Conservation (phyloP, 2,797 vertebrate genomes). For the Gymnothorax javanicus region DNA sequence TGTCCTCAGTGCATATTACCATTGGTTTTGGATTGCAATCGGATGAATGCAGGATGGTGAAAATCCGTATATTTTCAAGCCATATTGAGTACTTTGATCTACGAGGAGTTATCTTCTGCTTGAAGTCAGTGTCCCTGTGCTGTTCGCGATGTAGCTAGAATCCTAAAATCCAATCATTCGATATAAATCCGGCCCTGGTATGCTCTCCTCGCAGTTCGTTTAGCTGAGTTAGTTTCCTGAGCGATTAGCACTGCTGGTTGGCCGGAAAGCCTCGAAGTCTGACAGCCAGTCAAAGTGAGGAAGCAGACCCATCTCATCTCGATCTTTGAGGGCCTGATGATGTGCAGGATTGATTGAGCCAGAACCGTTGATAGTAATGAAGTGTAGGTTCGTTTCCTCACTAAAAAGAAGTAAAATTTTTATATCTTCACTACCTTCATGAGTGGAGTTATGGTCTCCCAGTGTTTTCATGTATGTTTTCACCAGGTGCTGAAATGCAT, state of each 20-base stretch:
- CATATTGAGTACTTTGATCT: not conserved
- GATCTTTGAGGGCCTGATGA: constrained; percentile 36
- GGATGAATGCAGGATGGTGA: not conserved
- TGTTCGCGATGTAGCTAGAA: not conserved
- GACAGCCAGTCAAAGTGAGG: constrained; percentile 26
- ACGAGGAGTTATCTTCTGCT: not conserved
- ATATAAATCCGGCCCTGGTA: too few relatives aligned
- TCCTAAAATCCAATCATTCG: too few relatives aligned
- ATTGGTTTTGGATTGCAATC: not conserved
- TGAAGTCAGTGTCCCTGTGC: not conserved
- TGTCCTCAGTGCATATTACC: not conserved
- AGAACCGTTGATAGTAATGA: constrained; percentile 10
- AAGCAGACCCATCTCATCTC: constrained; percentile 23
- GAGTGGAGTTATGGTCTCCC: too few relatives aligned
- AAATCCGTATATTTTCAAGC: not conserved
- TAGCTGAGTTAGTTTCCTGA: too few relatives aligned
- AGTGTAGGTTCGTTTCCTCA: not conserved
- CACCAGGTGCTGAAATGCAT: too few relatives aligned
- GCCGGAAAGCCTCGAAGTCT: too few relatives aligned
- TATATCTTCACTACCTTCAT: not conserved
- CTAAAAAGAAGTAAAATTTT: not conserved
- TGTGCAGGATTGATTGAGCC: constrained; percentile 17
- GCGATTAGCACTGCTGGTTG: too few relatives aligned
- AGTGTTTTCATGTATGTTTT: too few relatives aligned
- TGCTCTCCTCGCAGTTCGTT: too few relatives aligned